Evolutionary conservation across 2,888 invertebrate species (phyloP), one percentile per base, ranked within the genome.

Genomic region (Scaptomyza cyrtandrae): DNA sequence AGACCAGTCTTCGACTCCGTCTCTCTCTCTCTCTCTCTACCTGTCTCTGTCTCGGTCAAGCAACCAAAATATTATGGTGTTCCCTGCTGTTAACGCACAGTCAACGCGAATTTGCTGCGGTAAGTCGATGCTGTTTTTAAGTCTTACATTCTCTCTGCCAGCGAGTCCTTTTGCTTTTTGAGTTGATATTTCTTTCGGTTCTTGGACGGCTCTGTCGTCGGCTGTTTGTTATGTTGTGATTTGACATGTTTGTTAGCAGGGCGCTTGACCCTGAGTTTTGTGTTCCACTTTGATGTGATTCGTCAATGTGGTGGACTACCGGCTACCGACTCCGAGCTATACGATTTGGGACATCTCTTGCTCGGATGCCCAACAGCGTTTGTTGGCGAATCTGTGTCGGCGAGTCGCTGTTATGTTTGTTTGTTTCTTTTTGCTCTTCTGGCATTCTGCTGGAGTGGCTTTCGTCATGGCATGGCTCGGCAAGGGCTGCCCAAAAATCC

Each of bases 41-140:
- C n/a, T 7, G 29, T n/a, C 11, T n/a, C 31, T 31, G 16, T 27
- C 16, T n/a, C 10, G 13, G 52, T 53, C 63, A 69, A 71, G 72
- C 88, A 90, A 90, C 90, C 90, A 91, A 91, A 90, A 91, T 90
- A 90, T 89, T 88, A 89, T 89, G 87, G 83, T 89, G 86, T 88
- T 76, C 76, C 86, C 88, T 74, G 89, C 89, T 88, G 90, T 88
- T 84, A 61, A 39, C 24, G 77, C 83, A 85, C 83, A 79, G 83
- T 74, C 74, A 68, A 76, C 77, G 82, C 89, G 81, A 90, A 90
- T 90, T 88, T 89, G 81, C 81, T 90, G 90, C 84, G 90, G 90
- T 89, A 77, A 88, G 81, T 59, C 67, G 76, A 75, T 77, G 85
- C 87, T 85, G 86, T 68, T 86, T 78, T 56, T 71, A 66, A 73